Evolutionary conservation across 1,140 invertebrate species (phyloP).

Genomic region (Eumeta japonica): DNA sequence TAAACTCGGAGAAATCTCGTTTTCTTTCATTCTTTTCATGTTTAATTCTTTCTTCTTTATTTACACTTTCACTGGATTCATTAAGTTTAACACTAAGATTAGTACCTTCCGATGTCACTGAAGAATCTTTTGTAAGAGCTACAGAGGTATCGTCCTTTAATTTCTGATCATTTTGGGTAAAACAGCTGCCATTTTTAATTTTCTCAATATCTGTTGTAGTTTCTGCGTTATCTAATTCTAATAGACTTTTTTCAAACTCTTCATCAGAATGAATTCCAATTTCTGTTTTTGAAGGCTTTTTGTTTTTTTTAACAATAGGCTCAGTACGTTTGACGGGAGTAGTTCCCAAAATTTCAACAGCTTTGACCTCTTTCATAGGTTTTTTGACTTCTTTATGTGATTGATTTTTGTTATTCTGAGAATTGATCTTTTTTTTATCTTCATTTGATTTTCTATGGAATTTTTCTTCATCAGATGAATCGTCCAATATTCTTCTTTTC

Average conservation of each 20-base stretch:
- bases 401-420: conserved; percentile 9
- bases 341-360: conserved; percentile 36
- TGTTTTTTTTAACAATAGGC: conserved; percentile 35
- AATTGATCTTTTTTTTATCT: too few relatives aligned
- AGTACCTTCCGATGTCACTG: too few relatives aligned
- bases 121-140: conserved; percentile 8
- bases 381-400: conserved; percentile 15
- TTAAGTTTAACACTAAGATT: too few relatives aligned
- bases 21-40: conserved; percentile 27
- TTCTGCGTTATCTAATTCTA: conserved; percentile 58
- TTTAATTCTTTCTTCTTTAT: conserved; percentile 17
- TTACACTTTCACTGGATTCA: too few relatives aligned
- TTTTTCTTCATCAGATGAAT: conserved; percentile 40
- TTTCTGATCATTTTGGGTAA: conserved; percentile 6
- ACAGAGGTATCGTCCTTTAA: conserved; percentile 13
- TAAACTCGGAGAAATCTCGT: conserved; percentile 37
- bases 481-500: conserved; percentile 30
- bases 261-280: conserved; percentile 64
- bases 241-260: conserved; percentile 66
- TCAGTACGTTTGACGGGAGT: conserved; percentile 44
- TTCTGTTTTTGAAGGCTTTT: conserved; percentile 47
- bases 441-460: conserved; percentile 24
- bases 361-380: conserved; percentile 38
- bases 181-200: conserved; percentile 5
- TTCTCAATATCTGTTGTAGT: conserved; percentile 10